Evolutionary conservation across 1,140 invertebrate species (phyloP).

Genomic region (Zaprionus gabonicus): DNA sequence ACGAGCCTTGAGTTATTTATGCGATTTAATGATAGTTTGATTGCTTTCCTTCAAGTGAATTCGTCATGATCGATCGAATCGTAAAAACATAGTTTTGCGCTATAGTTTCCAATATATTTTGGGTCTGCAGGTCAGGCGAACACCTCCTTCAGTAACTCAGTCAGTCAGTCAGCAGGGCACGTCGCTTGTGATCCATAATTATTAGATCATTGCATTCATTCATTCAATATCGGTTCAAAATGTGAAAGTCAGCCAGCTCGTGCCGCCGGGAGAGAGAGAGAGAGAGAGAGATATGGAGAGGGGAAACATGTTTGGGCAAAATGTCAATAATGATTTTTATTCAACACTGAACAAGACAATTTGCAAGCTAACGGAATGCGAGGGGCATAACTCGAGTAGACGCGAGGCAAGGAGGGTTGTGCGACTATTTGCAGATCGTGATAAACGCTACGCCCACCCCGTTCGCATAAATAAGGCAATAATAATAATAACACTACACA

Average conservation of each 20-base stretch:
- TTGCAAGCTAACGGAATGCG: constrained; percentile 59
- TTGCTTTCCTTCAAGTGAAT: constrained; percentile 31
- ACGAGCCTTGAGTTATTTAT: constrained; percentile 34
- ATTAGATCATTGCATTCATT: constrained; percentile 31
- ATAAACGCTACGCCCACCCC: constrained; percentile 73
- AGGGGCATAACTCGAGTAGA: neutral
- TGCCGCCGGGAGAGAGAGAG: constrained; percentile 58
- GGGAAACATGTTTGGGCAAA: constrained; percentile 19
- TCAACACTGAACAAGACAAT: constrained; percentile 45
- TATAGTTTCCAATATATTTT: neutral
- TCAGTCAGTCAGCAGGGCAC: constrained; percentile 4
- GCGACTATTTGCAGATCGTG: constrained; percentile 69
- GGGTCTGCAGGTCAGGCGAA: constrained; percentile 18
- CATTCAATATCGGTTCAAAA: constrained; percentile 32
- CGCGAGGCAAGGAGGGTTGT: neutral
- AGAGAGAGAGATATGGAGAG: neutral
- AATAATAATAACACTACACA: constrained; percentile 47
- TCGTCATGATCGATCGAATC: constrained; percentile 22
- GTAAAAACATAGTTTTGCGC: neutral
- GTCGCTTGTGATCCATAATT: constrained; percentile 33
- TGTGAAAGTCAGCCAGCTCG: constrained; percentile 72
- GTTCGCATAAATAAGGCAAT: constrained; percentile 58
- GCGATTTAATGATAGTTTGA: neutral
- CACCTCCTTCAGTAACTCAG: constrained; percentile 18
- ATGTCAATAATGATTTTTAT: constrained; percentile 45